phyloP scores from a whole-genome alignment of 1,140 invertebrate genomes.

The Bombus confusus region DNA sequence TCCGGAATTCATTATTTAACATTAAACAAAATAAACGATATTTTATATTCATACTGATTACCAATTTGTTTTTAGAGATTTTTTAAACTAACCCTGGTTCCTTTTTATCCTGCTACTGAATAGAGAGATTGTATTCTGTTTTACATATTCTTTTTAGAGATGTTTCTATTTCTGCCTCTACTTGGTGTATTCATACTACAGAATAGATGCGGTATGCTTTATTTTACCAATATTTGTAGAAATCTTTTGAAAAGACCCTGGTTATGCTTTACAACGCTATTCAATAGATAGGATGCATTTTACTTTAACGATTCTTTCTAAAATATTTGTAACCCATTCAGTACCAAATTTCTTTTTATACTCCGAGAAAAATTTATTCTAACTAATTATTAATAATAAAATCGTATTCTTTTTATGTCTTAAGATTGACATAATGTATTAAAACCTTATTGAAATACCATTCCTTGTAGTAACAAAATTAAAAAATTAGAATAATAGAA shows the following conservation, averaged over 20 bases:
- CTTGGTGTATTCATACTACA: background rate
- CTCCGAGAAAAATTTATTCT: background rate
- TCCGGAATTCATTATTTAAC: no score
- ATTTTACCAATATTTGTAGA: background rate
- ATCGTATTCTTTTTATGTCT: no score
- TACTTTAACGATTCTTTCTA: background rate
- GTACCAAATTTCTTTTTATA: background rate
- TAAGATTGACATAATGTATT: background rate
- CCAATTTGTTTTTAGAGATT: background rate
- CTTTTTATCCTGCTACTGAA: background rate
- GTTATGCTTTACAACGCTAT: background rate
- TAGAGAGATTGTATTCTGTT: background rate
- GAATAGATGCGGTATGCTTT: background rate
- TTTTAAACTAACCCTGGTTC: background rate
- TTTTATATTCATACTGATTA: background rate
- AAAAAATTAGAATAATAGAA: background rate
- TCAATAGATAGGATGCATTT: background rate
- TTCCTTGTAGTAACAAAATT: background rate
- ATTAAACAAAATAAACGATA: no score
- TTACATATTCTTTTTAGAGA: background rate
- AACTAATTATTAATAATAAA: no score
- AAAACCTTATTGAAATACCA: background rate
- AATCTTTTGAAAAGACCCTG: background rate
- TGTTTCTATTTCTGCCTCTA: background rate
- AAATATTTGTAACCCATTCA: background rate